Evolutionary conservation across 2,113 vertebrate genomes (phyloP).

Genomic region (Meles meles): DNA sequence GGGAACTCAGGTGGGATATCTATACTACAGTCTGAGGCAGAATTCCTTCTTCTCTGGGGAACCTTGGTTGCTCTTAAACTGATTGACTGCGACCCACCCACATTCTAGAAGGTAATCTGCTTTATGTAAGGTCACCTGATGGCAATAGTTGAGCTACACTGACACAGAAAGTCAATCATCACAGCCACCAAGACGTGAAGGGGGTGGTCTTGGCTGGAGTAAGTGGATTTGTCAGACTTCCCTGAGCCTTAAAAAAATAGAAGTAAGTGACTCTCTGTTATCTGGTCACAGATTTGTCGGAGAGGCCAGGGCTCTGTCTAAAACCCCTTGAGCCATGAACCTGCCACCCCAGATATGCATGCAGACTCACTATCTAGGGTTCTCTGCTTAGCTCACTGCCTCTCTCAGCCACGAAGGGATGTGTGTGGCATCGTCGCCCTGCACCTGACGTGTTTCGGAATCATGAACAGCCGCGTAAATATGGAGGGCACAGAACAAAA

Average conservation of each 20-base stretch:
- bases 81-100: not conserved
- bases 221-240: not conserved
- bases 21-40: not conserved
- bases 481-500: conserved; percentile 42
- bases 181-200: not conserved
- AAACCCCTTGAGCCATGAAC: rapidly evolving
- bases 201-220: not conserved
- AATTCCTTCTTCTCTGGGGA: not conserved
- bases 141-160: not conserved
- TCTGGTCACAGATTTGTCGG: not conserved
- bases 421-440: conserved; percentile 63
- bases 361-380: not conserved
- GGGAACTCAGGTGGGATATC: not conserved
- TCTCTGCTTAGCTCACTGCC: not conserved
- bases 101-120: not conserved
- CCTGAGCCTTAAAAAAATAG: not conserved
- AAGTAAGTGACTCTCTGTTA: not conserved
- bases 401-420: conserved; percentile 12
- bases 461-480: conserved; percentile 60
- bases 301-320: not conserved
- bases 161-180: not conserved
- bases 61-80: not conserved
- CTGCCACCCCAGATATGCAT: not conserved
- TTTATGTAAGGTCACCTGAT: not conserved
- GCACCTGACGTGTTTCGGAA: conserved; percentile 53